These are phyloP conservation scores for Caenorhabditis briggsae DNA, from an alignment of 1,140 invertebrate species.

Conservation along the genomic window DNA sequence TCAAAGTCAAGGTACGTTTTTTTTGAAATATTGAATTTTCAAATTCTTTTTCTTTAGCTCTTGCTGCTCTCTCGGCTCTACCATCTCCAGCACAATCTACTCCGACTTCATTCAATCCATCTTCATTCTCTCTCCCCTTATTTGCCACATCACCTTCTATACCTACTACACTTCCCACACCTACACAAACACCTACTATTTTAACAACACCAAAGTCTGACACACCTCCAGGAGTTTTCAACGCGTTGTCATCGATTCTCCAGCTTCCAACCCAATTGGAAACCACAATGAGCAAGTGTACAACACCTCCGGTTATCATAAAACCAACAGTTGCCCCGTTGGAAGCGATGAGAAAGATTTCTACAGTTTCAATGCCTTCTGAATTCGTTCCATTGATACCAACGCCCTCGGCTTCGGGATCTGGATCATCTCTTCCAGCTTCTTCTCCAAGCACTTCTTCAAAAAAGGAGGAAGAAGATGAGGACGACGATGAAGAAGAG, in stretches of 20 bases:
- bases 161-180: not conserved
- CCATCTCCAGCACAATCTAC: not conserved
- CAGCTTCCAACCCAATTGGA: not conserved
- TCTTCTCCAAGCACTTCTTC: conserved; percentile 43
- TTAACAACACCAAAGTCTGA: not conserved
- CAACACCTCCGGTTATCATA: conserved; percentile 24
- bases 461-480: conserved; percentile 25
- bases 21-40: not conserved
- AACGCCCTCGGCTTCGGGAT: conserved; percentile 4
- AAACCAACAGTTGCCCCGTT: not conserved
- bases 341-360: not conserved
- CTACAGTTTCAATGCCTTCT: not conserved
- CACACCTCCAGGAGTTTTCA: conserved; percentile 30
- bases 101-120: not conserved
- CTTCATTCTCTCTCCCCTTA: not conserved
- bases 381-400: conserved; percentile 13
- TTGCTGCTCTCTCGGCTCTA: not conserved
- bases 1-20: not conserved
- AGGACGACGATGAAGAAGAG: conserved; percentile 61
- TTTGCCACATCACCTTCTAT: not conserved
- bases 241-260: not conserved
- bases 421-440: conserved; percentile 26
- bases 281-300: conserved; percentile 2
- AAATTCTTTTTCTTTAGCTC: not conserved
- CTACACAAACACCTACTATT: not conserved